Evolutionary conservation across 2,888 invertebrate species (phyloP), one percentile per base, ranked within the genome.

Genomic region (Napeogenes sylphis): DNA sequence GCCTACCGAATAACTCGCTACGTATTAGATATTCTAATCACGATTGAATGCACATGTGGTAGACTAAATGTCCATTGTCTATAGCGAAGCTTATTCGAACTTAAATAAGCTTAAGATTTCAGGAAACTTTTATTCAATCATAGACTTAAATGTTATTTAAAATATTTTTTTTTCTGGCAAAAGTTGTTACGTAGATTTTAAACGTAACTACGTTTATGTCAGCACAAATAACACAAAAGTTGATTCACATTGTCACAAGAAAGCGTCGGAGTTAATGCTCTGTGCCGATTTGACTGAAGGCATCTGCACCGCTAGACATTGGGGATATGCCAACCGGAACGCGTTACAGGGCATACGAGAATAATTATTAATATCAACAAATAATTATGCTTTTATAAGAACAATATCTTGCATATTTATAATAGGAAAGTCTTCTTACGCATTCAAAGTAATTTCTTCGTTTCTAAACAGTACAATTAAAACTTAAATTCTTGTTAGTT

Each of bases 21-120:
- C 71, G 66, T 71, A 72, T 82, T 81, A 73, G 77, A 78, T 84
- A 90, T 89, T 84, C 88, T 70, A 70, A 79, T 81, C 90, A 89
- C 89, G 84, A 71, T 64, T 71, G 67, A 71, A 70, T 75, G 68
- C 67, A 75, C 80, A 79, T 78, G 80, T 78, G 83, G 81, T 82
- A 77, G 77, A 78, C 75, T 74, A 59, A 65, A 56, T 61, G 64
- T 67, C 65, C 58, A 62, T 63, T 67, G 33, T 62, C 60, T 56
- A 64, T 54, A 51, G 60, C 54, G 55, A 62, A 42, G 35, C 42
- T 58, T 56, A 45, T 14, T 58, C 53, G 46, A 65, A 63, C 62
- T 64, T 62, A 56, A 58, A 67, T 35, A 35, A 5, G 4, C 6
- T 35, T 35, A 35, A 35, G n/a, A n/a, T n/a, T n/a, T n/a, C n/a